These are phyloP conservation scores for Megaustenia siamemsis DNA, from an alignment of 2,888 invertebrate genomes.

Conservation along the genomic window DNA sequence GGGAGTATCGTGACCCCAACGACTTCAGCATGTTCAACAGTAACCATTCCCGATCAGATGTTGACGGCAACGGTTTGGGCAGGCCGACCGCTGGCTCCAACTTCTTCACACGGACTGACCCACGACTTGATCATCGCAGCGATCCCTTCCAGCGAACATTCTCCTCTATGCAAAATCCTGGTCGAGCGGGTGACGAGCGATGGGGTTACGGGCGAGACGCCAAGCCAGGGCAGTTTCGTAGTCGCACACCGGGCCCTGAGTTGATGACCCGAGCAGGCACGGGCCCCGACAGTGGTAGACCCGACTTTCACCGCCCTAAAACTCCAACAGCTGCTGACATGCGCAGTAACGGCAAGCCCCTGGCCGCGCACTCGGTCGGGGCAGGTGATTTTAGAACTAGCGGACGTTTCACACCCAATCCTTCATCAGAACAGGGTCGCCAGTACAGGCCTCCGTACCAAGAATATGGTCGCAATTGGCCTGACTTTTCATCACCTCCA, in stretches of 20 bases:
- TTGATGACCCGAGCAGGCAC: slow-evolving; percentile 72
- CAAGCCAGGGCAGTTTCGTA: slow-evolving; percentile 74
- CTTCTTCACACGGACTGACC: slow-evolving; percentile 48
- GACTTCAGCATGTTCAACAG: slow-evolving; percentile 54
- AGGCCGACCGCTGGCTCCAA: slow-evolving; percentile 70
- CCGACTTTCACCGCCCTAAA: slow-evolving; percentile 73
- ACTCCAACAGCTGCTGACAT: slow-evolving; percentile 76
- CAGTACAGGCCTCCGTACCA: slow-evolving; percentile 55
- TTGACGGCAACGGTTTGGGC: slow-evolving; percentile 56
- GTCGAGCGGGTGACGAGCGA: slow-evolving; percentile 39
- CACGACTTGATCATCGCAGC: slow-evolving; percentile 24
- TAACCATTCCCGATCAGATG: slow-evolving; percentile 64
- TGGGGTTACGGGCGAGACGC: slow-evolving; percentile 57
- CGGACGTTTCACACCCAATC: slow-evolving; percentile 61
- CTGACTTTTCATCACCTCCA: slow-evolving; percentile 58
- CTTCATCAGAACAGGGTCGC: slow-evolving; percentile 60
- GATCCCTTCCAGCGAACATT: slow-evolving; percentile 51
- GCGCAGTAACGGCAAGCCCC: slow-evolving; percentile 77
- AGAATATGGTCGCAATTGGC: slow-evolving; percentile 56
- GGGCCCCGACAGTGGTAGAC: slow-evolving; percentile 67
- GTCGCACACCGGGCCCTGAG: slow-evolving; percentile 80
- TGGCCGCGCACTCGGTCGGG: slow-evolving; percentile 55
- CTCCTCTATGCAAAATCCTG: slow-evolving; percentile 62
- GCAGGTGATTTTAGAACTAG: slow-evolving; percentile 55
- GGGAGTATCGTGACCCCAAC: slow-evolving; percentile 41